Conservation (phyloP, 2,113 vertebrate species). For the Tonatia bakeri region DNA sequence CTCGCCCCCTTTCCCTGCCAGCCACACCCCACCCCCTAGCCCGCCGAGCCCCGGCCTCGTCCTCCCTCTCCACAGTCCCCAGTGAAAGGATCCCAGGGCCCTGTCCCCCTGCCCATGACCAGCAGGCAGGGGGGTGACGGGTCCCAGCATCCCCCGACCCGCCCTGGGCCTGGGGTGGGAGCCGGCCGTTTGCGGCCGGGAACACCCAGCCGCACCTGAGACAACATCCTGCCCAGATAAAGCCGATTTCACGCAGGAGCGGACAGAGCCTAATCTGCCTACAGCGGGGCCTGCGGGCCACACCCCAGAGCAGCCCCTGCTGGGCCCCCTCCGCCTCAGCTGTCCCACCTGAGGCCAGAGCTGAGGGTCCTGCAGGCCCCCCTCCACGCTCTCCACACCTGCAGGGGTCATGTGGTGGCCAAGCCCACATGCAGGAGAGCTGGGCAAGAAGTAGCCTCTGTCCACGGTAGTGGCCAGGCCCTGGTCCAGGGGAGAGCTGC, state of each 20-base stretch:
- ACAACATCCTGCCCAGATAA: conserved; percentile 67
- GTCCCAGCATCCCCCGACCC: fast-evolving
- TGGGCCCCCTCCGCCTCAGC: fast-evolving
- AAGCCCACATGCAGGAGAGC: neutral
- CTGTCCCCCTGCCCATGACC: fast-evolving
- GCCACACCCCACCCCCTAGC: no score
- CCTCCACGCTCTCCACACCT: neutral
- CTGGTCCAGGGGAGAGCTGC: fast-evolving
- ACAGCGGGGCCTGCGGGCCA: fast-evolving
- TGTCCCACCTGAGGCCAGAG: neutral
- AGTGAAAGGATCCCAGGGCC: neutral
- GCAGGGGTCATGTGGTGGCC: neutral
- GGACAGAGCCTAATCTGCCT: neutral
- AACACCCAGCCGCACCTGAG: conserved; percentile 44
- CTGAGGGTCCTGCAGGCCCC: fast-evolving
- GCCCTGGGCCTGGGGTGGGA: fast-evolving
- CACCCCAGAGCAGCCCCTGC: neutral
- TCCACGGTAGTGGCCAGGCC: fast-evolving
- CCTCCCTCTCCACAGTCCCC: neutral
- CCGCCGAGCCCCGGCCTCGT: neutral
- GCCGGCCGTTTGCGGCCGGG: neutral
- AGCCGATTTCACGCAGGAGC: fast-evolving
- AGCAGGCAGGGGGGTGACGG: no score
- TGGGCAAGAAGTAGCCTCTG: neutral
- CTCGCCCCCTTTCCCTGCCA: neutral